Evolutionary conservation across 2,888 invertebrate species (phyloP).

Genomic region (Rhopalosiphum nymphaeae): DNA sequence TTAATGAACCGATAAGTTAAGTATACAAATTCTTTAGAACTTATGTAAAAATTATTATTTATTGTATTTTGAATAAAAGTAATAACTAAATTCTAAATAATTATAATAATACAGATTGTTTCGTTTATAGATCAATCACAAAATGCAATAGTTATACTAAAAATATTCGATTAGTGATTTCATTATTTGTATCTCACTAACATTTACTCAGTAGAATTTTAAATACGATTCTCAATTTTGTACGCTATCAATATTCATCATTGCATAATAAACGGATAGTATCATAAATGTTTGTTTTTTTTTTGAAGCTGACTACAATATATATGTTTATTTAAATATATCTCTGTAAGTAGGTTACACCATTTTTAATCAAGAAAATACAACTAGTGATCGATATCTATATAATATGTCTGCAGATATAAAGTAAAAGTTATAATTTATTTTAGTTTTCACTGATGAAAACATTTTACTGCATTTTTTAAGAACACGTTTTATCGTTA

Average conservation of each 20-base stretch:
- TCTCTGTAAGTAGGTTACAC: background rate
- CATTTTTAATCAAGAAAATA: background rate
- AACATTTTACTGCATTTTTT: background rate
- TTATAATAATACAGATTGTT: background rate
- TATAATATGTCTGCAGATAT: background rate
- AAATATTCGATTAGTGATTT: background rate
- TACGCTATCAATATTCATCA: background rate
- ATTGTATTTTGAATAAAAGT: background rate
- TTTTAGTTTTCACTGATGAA: background rate
- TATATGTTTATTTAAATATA: background rate
- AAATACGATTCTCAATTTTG: no score
- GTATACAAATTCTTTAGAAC: background rate
- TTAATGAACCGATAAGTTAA: background rate
- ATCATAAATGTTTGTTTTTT: background rate
- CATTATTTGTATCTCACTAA: background rate
- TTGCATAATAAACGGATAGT: background rate
- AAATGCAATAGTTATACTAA: background rate
- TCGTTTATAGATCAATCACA: background rate
- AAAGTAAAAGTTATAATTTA: background rate
- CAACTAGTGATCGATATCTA: background rate
- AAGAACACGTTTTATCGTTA: background rate
- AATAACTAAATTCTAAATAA: background rate
- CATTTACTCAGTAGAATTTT: background rate
- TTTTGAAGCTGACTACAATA: background rate
- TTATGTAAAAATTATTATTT: background rate